phyloP scores from a whole-genome alignment of 2,888 invertebrate species.

The Carcina quercana region DNA sequence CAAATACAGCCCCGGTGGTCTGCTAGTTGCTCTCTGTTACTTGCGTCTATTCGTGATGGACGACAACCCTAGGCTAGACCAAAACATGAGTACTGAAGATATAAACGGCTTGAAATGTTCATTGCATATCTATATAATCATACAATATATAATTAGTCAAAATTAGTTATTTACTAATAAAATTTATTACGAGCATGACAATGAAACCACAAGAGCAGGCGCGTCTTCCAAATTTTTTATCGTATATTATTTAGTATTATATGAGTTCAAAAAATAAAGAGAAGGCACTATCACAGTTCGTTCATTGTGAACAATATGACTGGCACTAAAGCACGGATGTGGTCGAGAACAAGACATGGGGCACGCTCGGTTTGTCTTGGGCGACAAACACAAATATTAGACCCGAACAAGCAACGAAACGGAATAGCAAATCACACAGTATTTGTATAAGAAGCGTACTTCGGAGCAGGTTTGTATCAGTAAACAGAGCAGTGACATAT shows the following conservation, averaged over 20 bases:
- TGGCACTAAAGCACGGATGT: constrained; percentile 25
- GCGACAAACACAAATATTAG: constrained; percentile 66
- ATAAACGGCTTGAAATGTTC: too few relatives aligned
- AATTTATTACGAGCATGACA: too few relatives aligned
- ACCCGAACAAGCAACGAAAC: constrained; percentile 51
- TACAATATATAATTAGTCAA: too few relatives aligned
- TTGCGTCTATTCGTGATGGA: constrained; percentile 2
- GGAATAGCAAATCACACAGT: constrained; percentile 65
- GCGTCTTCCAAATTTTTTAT: background rate
- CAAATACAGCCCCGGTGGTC: constrained; percentile 23
- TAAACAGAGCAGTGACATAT: constrained; percentile 54
- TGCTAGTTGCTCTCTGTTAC: constrained; percentile 7
- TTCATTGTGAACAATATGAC: constrained; percentile 13
- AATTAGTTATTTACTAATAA: too few relatives aligned
- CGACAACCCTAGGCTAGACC: too few relatives aligned
- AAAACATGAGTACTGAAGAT: too few relatives aligned
- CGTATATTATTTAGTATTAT: background rate
- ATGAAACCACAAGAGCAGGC: too few relatives aligned
- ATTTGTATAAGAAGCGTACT: constrained; percentile 58
- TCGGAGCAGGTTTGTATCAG: constrained; percentile 49
- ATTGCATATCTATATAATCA: too few relatives aligned
- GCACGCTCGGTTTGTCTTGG: constrained; percentile 54
- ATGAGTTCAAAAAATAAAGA: background rate
- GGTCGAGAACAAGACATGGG: constrained; percentile 31
- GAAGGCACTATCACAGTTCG: background rate